phyloP scores from a whole-genome alignment of 1,140 invertebrate genomes.

The Glomeris maerens region DNA sequence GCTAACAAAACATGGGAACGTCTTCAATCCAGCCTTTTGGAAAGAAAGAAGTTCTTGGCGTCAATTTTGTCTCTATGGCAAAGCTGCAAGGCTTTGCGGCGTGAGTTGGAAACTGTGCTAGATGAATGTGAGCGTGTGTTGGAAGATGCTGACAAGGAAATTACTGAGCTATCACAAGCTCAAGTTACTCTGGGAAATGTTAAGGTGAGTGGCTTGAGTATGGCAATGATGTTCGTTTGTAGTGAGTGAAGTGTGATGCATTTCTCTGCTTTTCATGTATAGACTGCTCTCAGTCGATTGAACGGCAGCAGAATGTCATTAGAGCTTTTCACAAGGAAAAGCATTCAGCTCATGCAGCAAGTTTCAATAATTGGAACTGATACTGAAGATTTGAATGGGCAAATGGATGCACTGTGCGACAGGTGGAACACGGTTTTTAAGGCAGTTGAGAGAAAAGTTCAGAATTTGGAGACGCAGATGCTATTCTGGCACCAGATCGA shows the following conservation, averaged over 20 bases:
- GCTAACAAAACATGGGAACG: slow-evolving; percentile 66
- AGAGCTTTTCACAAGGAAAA: too few species aligned
- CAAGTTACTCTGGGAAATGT: slow-evolving; percentile 27
- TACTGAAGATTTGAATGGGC: slow-evolving; percentile 28
- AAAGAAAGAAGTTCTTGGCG: slow-evolving; percentile 47
- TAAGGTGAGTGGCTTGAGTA: slow-evolving; percentile 22
- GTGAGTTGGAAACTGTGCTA: slow-evolving; percentile 22
- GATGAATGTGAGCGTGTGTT: slow-evolving; percentile 8
- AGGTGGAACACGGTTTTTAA: slow-evolving; percentile 60
- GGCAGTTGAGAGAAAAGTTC: slow-evolving; percentile 48
- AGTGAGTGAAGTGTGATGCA: too few species aligned
- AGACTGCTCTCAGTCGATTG: too few species aligned
- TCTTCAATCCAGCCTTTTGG: slow-evolving; percentile 51
- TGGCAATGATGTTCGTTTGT: too few species aligned
- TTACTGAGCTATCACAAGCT: slow-evolving; percentile 19
- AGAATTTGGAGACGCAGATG: slow-evolving; percentile 69
- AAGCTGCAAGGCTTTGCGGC: slow-evolving; percentile 39
- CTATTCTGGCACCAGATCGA: slow-evolving; percentile 85
- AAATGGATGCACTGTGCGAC: slow-evolving; percentile 32
- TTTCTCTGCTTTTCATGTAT: too few species aligned
- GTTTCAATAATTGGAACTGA: slow-evolving; percentile 59
- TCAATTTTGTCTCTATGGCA: slow-evolving; percentile 55
- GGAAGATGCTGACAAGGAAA: background rate
- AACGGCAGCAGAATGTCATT: too few species aligned
- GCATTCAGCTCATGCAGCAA: slow-evolving; percentile 51